These are phyloP conservation scores for Threskiornis aethiopicus DNA, from an alignment of 2,797 vertebrate species.

Conservation along the genomic window DNA sequence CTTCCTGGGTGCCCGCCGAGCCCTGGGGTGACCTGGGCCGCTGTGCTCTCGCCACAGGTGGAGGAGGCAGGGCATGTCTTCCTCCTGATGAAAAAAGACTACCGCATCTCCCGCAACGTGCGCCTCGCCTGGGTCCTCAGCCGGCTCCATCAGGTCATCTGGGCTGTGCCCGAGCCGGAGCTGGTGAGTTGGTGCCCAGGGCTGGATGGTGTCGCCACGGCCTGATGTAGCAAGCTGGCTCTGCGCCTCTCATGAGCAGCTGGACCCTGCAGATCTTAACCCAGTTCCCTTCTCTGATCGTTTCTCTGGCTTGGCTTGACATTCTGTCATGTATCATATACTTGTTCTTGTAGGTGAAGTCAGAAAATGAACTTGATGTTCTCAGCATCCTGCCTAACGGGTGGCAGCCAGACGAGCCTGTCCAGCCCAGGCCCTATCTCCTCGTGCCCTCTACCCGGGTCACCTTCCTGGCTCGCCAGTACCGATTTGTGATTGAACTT, in stretches of 20 bases:
- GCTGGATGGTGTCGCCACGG: fast-evolving
- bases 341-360: constrained; percentile 76
- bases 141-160: constrained; percentile 89
- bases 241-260: fast-evolving
- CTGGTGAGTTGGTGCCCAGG: constrained; percentile 79
- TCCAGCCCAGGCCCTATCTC: constrained; percentile 79
- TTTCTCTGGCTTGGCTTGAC: background rate
- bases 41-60: constrained; percentile 76
- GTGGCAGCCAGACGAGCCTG: constrained; percentile 86
- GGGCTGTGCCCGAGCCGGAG: constrained; percentile 82
- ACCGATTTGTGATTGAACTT: constrained; percentile 95
- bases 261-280: background rate
- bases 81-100: constrained; percentile 95
- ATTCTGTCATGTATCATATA: fast-evolving
- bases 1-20: too few species aligned
- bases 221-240: background rate
- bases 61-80: constrained; percentile 95
- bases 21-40: background rate
- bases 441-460: constrained; percentile 90
- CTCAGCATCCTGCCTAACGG: constrained; percentile 91
- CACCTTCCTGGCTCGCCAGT: constrained; percentile 93
- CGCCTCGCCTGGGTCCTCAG: constrained; percentile 94
- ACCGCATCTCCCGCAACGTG: constrained; percentile 94
- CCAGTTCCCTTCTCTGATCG: background rate
- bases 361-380: constrained; percentile 89